Conservation (phyloP, 2,888 invertebrate species). For the Cylloceria caligata region DNA sequence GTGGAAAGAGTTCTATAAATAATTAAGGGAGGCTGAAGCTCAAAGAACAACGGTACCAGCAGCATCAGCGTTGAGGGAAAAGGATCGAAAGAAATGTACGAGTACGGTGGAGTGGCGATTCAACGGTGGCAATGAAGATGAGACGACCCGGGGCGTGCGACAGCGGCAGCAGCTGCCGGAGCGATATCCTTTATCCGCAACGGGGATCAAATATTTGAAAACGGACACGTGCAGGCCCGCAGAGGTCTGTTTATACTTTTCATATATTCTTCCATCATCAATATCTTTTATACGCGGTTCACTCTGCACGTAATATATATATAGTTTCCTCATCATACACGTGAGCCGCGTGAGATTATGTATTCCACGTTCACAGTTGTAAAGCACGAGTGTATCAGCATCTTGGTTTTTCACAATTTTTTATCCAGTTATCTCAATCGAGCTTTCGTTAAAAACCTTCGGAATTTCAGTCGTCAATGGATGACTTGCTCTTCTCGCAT, state of each 20-base stretch:
- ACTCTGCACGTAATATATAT: conserved; percentile 12
- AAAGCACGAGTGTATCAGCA: no score
- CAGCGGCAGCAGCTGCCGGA: conserved; percentile 62
- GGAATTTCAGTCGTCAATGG: neutral
- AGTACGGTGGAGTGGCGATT: conserved; percentile 49
- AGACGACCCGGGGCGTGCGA: conserved; percentile 63
- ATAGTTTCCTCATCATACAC: neutral
- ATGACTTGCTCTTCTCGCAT: neutral
- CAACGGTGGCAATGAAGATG: conserved; percentile 66
- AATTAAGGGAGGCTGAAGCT: conserved; percentile 43
- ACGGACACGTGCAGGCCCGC: conserved; percentile 57
- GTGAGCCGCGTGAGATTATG: conserved; percentile 10
- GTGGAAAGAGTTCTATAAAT: conserved; percentile 46
- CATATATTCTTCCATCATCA: conserved; percentile 20
- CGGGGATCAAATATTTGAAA: conserved; percentile 68
- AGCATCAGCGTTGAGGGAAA: conserved; percentile 18
- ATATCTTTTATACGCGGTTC: neutral
- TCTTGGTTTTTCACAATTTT: conserved; percentile 48
- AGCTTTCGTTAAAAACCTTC: neutral
- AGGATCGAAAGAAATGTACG: conserved; percentile 41
- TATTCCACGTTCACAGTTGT: neutral
- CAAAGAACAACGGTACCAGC: neutral
- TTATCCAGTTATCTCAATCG: conserved; percentile 18
- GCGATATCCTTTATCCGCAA: conserved; percentile 60
- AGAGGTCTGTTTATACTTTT: conserved; percentile 45